phyloP scores from a whole-genome alignment of 1,140 invertebrate species.

The Lasioglossum baleicum region DNA sequence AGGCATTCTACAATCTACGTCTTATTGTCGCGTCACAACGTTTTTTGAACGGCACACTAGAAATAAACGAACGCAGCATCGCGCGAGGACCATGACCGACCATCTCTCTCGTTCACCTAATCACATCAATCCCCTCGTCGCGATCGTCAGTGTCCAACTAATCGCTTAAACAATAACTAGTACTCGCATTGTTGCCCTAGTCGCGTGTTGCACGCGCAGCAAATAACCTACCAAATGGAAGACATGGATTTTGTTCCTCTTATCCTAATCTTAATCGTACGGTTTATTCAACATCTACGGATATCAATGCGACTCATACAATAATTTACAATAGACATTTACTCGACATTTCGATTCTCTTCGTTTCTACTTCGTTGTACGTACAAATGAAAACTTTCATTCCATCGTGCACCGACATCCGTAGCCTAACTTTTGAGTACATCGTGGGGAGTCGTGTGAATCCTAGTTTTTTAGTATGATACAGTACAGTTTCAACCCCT shows the following conservation, averaged over 20 bases:
- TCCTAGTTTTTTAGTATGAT: conserved; percentile 8
- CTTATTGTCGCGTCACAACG: conserved; percentile 76
- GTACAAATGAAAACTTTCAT: too few species aligned
- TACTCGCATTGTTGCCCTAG: conserved; percentile 9
- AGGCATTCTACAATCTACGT: conserved; percentile 67
- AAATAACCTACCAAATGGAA: conserved; percentile 67
- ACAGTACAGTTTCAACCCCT: not conserved
- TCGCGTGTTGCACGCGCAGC: conserved; percentile 1
- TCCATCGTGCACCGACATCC: not conserved
- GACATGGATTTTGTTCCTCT: conserved; percentile 73
- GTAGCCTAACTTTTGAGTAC: not conserved
- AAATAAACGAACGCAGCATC: conserved; percentile 37
- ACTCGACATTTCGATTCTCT: too few species aligned
- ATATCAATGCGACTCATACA: not conserved
- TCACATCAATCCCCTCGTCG: not conserved
- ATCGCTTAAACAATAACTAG: conserved; percentile 40
- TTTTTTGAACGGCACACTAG: conserved; percentile 55
- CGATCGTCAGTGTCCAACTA: conserved; percentile 21
- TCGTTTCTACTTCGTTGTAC: too few species aligned
- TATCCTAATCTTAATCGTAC: not conserved
- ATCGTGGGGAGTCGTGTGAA: conserved; percentile 20
- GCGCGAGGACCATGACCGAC: not conserved
- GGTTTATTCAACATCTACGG: not conserved
- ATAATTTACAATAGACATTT: not conserved
- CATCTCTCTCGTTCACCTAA: not conserved